Evolutionary conservation across 2,797 vertebrate species (phyloP).

Genomic region (Smutsia gigantea): DNA sequence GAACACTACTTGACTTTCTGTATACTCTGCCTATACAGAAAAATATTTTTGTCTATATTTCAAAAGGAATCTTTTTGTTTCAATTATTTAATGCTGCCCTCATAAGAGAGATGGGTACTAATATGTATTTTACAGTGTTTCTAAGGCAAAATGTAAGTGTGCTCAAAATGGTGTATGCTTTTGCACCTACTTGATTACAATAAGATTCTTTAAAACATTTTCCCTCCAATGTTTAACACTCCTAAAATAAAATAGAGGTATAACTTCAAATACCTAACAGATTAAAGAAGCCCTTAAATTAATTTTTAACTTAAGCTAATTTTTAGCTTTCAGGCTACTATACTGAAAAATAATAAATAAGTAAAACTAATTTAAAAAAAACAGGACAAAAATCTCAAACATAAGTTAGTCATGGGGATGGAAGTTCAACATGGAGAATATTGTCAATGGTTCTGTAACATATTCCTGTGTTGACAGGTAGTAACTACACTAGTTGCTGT

Average conservation of each 20-base stretch:
- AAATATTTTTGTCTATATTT: neutral
- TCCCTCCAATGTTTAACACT: neutral
- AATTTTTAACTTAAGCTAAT: slow-evolving; percentile 43
- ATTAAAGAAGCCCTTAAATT: slow-evolving; percentile 50
- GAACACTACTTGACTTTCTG: neutral
- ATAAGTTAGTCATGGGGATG: too few species aligned
- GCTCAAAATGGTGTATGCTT: neutral
- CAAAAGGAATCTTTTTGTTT: neutral
- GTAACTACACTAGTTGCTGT: too few species aligned
- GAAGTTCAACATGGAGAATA: too few species aligned
- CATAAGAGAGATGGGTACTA: neutral
- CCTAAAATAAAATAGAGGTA: neutral
- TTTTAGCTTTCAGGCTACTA: slow-evolving; percentile 61
- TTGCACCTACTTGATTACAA: neutral
- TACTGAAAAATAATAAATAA: slow-evolving; percentile 39
- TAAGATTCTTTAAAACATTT: neutral
- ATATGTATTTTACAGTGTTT: neutral
- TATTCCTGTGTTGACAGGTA: too few species aligned
- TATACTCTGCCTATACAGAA: neutral
- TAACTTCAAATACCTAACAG: neutral
- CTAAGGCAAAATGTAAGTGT: neutral
- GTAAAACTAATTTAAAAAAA: neutral
- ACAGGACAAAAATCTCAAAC: neutral
- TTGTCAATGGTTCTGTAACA: too few species aligned
- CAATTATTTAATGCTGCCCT: neutral